Evolutionary conservation across 1,140 invertebrate genomes (phyloP), one percentile per base, ranked within the genome.

Genomic region (Drosophila lacertosa): DNA sequence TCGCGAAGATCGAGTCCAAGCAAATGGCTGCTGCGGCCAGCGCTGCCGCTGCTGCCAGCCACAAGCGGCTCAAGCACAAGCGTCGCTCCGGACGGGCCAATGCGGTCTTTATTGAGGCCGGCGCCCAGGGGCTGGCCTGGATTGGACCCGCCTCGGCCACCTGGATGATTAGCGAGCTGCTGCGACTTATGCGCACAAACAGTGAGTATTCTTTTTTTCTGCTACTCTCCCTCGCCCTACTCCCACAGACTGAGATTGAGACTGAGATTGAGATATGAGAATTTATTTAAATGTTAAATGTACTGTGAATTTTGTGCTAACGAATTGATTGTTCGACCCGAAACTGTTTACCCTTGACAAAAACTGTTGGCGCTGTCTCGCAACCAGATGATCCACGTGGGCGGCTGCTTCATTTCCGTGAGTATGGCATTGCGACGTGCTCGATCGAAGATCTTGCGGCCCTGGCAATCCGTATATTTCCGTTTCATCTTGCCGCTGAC

Each of bases 61-160:
- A 59, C 1, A 81, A 81, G 37, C 74, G 89, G 0, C 92, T 92
- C 40, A 89, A 84, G 39, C 57, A 77, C 35, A 91, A 89, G n/a
- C 66, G 77, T 5, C 80, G 80, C 11, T 59, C 84, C 0, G 82
- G 78, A 0, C 75, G 83, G 67, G 94, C 94, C 24, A 91, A 91
- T 53, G 92, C 93, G 0, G 93, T 95, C 24, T 93, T 95, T 77
- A 91, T 95, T 22, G 95, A 95, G 47, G 94, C 93, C 13, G 94
- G 96, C 1, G 94, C 95, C 55, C 97, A 97, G 80, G 96, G 95
- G 0, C 89, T 96, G 37, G 97, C 97, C 91, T 98, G 97, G 97
- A 96, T 97, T 65, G 93, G 96, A 16, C 95, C 96, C 0, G 96
- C 96, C 0, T 95, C 96, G 1, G 94, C 95, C 37, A 94, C 96